phyloP scores from a whole-genome alignment of 2,113 vertebrate species.

The Tinamus guttatus region DNA sequence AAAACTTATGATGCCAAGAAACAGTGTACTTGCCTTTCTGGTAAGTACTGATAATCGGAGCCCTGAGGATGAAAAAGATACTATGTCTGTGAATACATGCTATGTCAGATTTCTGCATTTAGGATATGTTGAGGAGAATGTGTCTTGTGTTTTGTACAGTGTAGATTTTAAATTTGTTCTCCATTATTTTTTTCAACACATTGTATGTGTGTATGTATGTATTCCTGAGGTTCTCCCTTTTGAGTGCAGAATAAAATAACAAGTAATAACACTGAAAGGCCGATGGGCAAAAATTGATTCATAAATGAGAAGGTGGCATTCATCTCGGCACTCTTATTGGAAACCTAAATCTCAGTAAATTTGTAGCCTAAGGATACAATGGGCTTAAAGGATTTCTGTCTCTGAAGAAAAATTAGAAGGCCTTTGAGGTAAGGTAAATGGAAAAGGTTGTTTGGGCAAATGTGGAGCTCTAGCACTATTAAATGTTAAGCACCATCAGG shows the following conservation, averaged over 20 bases:
- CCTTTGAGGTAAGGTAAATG: constrained; percentile 95
- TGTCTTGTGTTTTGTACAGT: background rate
- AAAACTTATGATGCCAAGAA: constrained; percentile 8
- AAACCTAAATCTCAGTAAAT: constrained; percentile 98
- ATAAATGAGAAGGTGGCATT: constrained; percentile 96
- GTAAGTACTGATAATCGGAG: background rate
- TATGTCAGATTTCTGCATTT: background rate
- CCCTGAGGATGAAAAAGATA: background rate
- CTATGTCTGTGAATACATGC: background rate
- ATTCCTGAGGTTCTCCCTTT: constrained; percentile 65
- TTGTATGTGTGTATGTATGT: background rate
- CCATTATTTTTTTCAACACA: background rate
- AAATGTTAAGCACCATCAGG: constrained; percentile 90
- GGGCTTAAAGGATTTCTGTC: constrained; percentile 98
- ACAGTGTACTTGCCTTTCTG: background rate
- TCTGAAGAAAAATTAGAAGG: constrained; percentile 97
- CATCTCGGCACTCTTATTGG: constrained; percentile 93
- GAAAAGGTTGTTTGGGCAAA: constrained; percentile 94
- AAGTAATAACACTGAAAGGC: constrained; percentile 88
- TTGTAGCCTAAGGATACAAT: constrained; percentile 96
- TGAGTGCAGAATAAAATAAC: constrained; percentile 83
- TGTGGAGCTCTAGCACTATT: constrained; percentile 86
- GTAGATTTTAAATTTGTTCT: constrained; percentile 13
- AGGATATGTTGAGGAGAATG: background rate
- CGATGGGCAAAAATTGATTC: constrained; percentile 92